phyloP scores from a whole-genome alignment of 2,888 invertebrate genomes.

The Aleiodes alternator region DNA sequence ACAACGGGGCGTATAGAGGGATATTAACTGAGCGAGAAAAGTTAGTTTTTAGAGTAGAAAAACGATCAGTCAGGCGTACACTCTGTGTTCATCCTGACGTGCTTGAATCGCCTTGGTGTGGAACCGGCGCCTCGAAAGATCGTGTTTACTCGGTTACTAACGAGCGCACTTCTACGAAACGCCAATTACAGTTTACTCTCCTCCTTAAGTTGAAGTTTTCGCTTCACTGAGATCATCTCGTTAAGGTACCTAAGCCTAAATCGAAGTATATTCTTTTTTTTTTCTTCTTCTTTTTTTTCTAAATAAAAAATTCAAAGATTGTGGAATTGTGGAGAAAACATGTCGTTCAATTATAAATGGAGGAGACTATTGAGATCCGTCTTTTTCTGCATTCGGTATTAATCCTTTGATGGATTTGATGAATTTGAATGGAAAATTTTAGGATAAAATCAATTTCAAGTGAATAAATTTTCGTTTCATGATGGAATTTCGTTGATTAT shows the following conservation, averaged over 20 bases:
- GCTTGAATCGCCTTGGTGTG: conserved; percentile 30
- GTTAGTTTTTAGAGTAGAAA: neutral
- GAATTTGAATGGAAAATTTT: too few species aligned
- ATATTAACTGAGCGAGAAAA: neutral
- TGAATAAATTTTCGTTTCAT: too few species aligned
- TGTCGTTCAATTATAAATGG: too few species aligned
- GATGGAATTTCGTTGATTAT: too few species aligned
- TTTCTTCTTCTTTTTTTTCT: neutral
- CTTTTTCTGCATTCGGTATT: too few species aligned
- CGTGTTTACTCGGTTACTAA: conserved; percentile 52
- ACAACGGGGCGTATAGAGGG: neutral
- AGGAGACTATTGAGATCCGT: too few species aligned
- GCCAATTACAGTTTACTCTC: conserved; percentile 52
- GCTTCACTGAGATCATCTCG: conserved; percentile 50
- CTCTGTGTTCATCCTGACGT: conserved; percentile 33
- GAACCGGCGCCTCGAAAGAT: conserved; percentile 48
- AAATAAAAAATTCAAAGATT: too few species aligned
- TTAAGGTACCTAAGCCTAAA: conserved; percentile 39
- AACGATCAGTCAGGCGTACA: conserved; percentile 38
- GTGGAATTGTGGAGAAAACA: too few species aligned
- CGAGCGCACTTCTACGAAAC: conserved; percentile 54
- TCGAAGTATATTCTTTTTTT: too few species aligned
- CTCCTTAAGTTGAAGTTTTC: conserved; percentile 33
- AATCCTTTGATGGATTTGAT: too few species aligned
- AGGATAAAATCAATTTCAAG: too few species aligned